A percentile compares a stretch with the other conserved stretches of the same genome.
Evolutionary conservation across 2,888 invertebrate species (phyloP).

Genomic region (Ochropacha duplaris): DNA sequence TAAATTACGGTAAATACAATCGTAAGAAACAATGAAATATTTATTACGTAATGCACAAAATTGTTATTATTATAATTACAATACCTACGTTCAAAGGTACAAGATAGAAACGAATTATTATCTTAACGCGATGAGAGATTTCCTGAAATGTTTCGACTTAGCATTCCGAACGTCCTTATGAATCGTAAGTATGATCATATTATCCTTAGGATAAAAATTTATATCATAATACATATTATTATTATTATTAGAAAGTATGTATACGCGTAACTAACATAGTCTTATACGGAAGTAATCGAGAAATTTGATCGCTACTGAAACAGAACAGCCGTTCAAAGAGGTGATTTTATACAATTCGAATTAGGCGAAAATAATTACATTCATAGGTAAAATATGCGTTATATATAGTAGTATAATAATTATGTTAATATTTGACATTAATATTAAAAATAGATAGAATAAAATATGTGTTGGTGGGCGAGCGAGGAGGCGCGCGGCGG

Average conservation of each 20-base stretch:
- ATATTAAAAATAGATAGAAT: constrained; percentile 82
- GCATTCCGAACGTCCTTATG: constrained; percentile 74
- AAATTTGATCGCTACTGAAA: constrained; percentile 77
- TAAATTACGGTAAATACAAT: constrained; percentile 80
- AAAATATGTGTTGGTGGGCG: constrained; percentile 81
- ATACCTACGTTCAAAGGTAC: constrained; percentile 81
- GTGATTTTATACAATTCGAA: constrained; percentile 83
- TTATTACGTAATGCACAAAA: constrained; percentile 82
- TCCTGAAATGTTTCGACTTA: constrained; percentile 78
- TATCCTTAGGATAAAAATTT: constrained; percentile 83
- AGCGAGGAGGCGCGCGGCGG: constrained; percentile 71
- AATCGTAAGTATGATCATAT: constrained; percentile 77
- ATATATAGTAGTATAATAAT: constrained; percentile 79
- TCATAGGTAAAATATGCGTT: constrained; percentile 80
- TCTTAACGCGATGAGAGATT: constrained; percentile 81
- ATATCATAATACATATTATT: constrained; percentile 80
- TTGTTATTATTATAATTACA: constrained; percentile 81
- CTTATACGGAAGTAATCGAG: constrained; percentile 80
- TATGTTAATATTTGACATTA: constrained; percentile 82
- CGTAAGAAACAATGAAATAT: constrained; percentile 82
- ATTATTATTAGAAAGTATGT: constrained; percentile 77
- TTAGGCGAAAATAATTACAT: constrained; percentile 82
- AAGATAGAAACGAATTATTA: constrained; percentile 81
- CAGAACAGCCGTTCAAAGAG: constrained; percentile 74
- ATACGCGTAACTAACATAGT: constrained; percentile 80